These are phyloP conservation scores for Pentalonia nigronervosa DNA, from an alignment of 1,140 invertebrate species.

Conservation along the genomic window DNA sequence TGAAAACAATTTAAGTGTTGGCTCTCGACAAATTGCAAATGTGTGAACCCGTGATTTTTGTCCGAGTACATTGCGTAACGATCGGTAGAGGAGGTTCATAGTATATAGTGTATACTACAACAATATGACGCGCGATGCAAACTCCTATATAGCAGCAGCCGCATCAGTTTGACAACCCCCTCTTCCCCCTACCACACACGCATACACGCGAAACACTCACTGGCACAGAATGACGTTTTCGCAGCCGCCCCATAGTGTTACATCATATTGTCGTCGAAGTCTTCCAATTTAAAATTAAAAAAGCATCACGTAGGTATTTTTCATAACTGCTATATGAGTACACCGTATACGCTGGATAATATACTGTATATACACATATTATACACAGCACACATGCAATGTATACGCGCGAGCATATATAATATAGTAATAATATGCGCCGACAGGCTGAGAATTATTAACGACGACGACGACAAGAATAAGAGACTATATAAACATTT, in stretches of 20 bases:
- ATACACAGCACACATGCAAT: background rate
- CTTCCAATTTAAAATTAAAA: conserved; percentile 38
- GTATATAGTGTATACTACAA: background rate
- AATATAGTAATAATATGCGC: background rate
- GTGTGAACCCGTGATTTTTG: background rate
- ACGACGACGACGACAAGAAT: conserved; percentile 4
- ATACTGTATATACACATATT: background rate
- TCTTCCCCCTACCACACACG: background rate
- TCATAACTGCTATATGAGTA: background rate
- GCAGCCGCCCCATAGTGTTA: background rate
- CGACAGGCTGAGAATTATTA: conserved; percentile 38
- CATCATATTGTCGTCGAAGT: conserved; percentile 35
- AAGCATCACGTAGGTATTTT: conserved; percentile 33
- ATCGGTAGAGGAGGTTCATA: too few species aligned
- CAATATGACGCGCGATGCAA: background rate
- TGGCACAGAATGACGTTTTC: background rate
- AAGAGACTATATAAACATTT: background rate
- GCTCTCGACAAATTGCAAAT: background rate
- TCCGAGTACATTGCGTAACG: background rate
- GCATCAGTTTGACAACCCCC: background rate
- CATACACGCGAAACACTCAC: background rate
- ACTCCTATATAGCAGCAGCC: background rate
- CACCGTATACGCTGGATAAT: background rate
- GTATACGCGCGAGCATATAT: background rate
- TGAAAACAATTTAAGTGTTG: background rate